A percentile compares a stretch with the other conserved stretches of the same genome.
Conservation (phyloP, 2,113 vertebrate species). For the Antechinus flavipes region DNA sequence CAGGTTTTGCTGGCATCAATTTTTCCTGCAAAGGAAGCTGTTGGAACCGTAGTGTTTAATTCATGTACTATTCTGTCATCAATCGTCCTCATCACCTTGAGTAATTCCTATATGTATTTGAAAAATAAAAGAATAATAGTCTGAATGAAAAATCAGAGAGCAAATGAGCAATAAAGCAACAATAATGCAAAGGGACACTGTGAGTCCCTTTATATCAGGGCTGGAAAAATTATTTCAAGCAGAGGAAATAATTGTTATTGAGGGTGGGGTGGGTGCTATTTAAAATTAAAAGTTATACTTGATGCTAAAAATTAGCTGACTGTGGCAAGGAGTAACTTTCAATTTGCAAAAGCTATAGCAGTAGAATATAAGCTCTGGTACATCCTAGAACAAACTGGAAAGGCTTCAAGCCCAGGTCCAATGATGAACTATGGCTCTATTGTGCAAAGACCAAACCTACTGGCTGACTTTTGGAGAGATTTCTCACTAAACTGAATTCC, state of each 20-base stretch:
- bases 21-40: conserved; percentile 95
- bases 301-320: neutral
- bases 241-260: neutral
- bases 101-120: conserved; percentile 88
- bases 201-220: conserved; percentile 35
- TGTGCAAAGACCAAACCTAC: neutral
- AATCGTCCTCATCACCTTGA: conserved; percentile 95
- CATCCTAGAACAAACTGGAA: neutral
- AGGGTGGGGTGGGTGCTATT: neutral
- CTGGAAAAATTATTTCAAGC: conserved; percentile 27
- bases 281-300: neutral
- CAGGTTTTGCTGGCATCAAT: conserved; percentile 95
- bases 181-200: conserved; percentile 43
- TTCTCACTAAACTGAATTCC: neutral
- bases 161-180: neutral
- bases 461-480: neutral
- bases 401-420: neutral
- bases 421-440: neutral
- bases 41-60: conserved; percentile 96
- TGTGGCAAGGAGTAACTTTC: neutral
- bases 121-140: conserved; percentile 42
- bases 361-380: neutral
- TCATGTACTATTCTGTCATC: conserved; percentile 97
- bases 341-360: neutral
- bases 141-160: conserved; percentile 37